These are phyloP conservation scores for Centruroides sculpturatus DNA, from an alignment of 1,140 invertebrate genomes.

Conservation along the genomic window DNA sequence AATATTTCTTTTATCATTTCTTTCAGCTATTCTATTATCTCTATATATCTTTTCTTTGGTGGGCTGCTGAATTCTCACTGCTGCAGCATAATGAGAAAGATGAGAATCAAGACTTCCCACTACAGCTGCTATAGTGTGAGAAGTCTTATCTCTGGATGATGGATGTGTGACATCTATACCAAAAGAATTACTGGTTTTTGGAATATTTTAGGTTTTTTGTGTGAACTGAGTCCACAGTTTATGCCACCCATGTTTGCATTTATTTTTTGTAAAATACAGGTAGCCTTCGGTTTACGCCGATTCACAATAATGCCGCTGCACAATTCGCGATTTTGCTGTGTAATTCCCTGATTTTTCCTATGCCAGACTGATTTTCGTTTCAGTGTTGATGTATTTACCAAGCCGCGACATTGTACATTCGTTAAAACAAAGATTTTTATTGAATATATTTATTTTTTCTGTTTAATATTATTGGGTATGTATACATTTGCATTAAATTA, in stretches of 20 bases:
- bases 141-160: constrained; percentile 41
- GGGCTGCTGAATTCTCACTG: constrained; percentile 10
- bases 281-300: too few relatives aligned
- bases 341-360: too few relatives aligned
- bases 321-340: too few relatives aligned
- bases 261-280: constrained; percentile 54
- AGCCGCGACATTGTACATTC: too few relatives aligned
- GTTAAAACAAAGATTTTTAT: too few relatives aligned
- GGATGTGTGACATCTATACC: constrained; percentile 84
- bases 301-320: too few relatives aligned
- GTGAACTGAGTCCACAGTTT: constrained; percentile 33
- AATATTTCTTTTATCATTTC: constrained; percentile 48
- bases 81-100: constrained; percentile 11
- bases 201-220: constrained; percentile 24
- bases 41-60: constrained; percentile 10
- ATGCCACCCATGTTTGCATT: constrained; percentile 69
- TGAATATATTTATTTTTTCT: too few relatives aligned
- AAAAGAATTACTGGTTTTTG: constrained; percentile 44
- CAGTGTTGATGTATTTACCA: too few relatives aligned
- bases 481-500: too few relatives aligned
- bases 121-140: constrained; percentile 68
- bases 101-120: constrained; percentile 15
- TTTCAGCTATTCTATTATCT: constrained; percentile 38
- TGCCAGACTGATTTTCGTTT: too few relatives aligned
- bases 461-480: too few relatives aligned